phyloP scores from a whole-genome alignment of 1,140 invertebrate species.

The Arion vulgaris region DNA sequence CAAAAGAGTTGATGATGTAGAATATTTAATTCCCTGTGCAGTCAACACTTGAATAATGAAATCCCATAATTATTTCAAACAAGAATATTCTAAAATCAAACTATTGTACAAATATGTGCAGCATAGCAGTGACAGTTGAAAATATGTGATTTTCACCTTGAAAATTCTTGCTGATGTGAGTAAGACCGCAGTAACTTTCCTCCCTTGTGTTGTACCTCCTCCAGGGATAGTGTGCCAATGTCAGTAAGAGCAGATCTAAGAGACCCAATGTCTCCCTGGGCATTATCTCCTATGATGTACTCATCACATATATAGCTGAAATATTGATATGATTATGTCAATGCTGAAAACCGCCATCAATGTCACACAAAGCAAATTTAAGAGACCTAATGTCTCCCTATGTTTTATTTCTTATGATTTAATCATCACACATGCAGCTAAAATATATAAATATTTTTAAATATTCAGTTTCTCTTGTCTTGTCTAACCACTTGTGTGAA shows the following conservation, averaged over 20 bases:
- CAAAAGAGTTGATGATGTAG: no score
- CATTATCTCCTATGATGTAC: conserved; percentile 68
- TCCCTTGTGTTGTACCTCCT: conserved; percentile 53
- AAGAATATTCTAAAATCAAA: no score
- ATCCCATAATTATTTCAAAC: no score
- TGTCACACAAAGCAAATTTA: conserved; percentile 60
- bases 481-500: no score
- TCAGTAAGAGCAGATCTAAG: conserved; percentile 62
- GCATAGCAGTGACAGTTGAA: no score
- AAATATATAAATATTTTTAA: no score
- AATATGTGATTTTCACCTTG: conserved; percentile 47
- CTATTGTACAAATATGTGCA: no score
- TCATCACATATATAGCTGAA: conserved; percentile 69
- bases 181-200: conserved; percentile 57
- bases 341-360: no score
- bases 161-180: conserved; percentile 50
- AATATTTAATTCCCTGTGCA: no score
- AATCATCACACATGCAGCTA: conserved; percentile 70
- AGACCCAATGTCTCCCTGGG: conserved; percentile 60
- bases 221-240: conserved; percentile 62
- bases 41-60: no score
- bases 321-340: no score
- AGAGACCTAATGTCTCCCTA: conserved; percentile 62
- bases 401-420: conserved; percentile 66
- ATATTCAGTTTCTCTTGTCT: no score